Base-by-base conservation (phyloP, 1,140 invertebrate genomes). In the Dufourea novaeangliae region DNA sequence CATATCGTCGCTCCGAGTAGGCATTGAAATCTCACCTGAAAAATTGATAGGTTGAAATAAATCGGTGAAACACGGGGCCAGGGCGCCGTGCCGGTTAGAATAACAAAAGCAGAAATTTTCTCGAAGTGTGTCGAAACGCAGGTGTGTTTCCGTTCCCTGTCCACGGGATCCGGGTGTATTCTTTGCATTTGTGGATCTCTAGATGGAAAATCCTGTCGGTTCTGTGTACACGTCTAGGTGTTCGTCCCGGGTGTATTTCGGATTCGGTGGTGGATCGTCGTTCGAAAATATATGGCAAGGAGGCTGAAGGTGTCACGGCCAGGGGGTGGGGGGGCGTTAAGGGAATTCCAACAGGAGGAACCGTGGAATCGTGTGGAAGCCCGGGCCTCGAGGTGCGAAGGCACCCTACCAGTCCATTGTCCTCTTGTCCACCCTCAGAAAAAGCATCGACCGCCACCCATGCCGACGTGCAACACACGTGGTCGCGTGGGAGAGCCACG, bases 361-460 rank as follows among this genome's bases (percentile, higher is more conserved):
- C 54, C 37, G 68, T 72, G 29, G 75, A 72, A 82, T 83, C 67
- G 78, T 80, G 29, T 67, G 46, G 66, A 57, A 68, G 56, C 61
- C 22, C n/a, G n/a, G 44, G 46, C 41, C 20, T 46, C 37, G 79
- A 86, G 82, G 86, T 80, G 83, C 71, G 78, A 86, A 79, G 52
- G 72, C 80, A 81, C 79, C 74, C 79, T 79, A 62, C 75, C 78
- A 75, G 78, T 69, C 85, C 67, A 88, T 88, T 88, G 87, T 88
- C 74, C 74, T 63, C 59, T 73, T 54, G 63, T 80, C 37, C 41
- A 73, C 81, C 68, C 75, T 69, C 56, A 39, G 62, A 71, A 68
- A 61, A 74, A 67, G 56, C 57, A 37, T 62, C 25, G 52, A 39
- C 39, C 41, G 46, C 41, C 64, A 54, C 50, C 61, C 63, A 54